Base-by-base conservation (phyloP, 2,797 vertebrate genomes). In the Hydrolagus colliei region DNA sequence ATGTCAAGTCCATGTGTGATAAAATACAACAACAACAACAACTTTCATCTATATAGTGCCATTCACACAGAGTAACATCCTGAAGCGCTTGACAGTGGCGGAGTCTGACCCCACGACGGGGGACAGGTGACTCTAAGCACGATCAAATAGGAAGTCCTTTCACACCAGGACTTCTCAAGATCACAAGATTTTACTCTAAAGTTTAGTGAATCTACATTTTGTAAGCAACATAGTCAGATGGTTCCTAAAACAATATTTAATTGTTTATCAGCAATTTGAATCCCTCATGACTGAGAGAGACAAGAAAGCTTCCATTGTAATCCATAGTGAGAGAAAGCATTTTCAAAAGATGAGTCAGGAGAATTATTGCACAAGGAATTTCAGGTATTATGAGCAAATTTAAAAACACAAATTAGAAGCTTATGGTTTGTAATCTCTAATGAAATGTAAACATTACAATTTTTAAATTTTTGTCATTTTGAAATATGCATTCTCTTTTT, bases 221-320 rank as follows among this genome's bases (percentile, higher is more conserved):
- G 41, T 52, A 52, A 52, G 41, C 41, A 52, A 41, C 67, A 41
- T 82, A 68, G 18, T 79, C 32, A 35, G 63, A 68, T 82, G 27
- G 32, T 41, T 65, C 20, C 14, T 68, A 65, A 67, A 82, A 82
- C 79, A 82, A 41, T 82, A 82, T 22, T 68, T 82, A 4, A 41
- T 65, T 82, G 7, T 82, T 82, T 32, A 68, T 35, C 63, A 8
- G 2, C 14, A 7, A 18, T 32, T 6, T 68, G 20, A 32, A 82
- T 35, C 35, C 32, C 63, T 20, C 10, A 35, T 68, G 79, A 32
- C 35, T 82, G 79, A 82, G 62, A 82, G 63, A 9, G 67, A 65
- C 63, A 41, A 82, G 63, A 82, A 82, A 68, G 13, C 74, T 76
- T 18, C 74, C 41, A 76, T 59, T 76, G 41, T 68, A 35, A 18